phyloP scores from a whole-genome alignment of 2,113 vertebrate genomes.

The Carettochelys insculpta region DNA sequence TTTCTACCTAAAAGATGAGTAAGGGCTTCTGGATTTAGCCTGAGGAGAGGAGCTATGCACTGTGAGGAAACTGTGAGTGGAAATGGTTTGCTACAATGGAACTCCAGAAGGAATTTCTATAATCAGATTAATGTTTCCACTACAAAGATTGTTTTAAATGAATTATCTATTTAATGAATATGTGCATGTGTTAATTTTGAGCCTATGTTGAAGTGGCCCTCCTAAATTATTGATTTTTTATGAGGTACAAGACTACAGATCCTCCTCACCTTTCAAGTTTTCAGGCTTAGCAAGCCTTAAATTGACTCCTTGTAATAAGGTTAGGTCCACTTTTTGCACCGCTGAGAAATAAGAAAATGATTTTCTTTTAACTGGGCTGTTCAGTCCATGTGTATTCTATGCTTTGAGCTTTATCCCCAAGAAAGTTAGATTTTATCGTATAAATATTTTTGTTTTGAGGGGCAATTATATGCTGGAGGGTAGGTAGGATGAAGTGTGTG shows the following conservation, averaged over 20 bases:
- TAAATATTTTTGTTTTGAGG: background rate
- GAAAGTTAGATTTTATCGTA: background rate
- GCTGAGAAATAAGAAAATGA: background rate
- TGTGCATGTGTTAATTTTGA: background rate
- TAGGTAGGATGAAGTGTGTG: background rate
- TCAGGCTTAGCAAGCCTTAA: background rate
- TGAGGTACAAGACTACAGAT: background rate
- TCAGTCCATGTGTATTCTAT: background rate
- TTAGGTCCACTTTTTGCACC: background rate
- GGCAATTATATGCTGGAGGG: background rate
- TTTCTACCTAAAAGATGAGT: background rate
- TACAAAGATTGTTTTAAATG: background rate
- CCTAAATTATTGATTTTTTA: background rate
- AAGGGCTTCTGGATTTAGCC: background rate
- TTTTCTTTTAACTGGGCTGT: background rate
- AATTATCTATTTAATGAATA: background rate
- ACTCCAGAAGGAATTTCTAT: background rate
- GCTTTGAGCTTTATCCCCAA: background rate
- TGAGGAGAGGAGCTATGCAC: background rate
- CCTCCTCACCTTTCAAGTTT: background rate
- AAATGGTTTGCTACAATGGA: background rate
- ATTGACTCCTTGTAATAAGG: background rate
- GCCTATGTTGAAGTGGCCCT: background rate
- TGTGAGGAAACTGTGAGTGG: background rate
- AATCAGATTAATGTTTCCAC: background rate